Conservation (phyloP, 2,888 invertebrate genomes). For the Caenorhabditis angaria region DNA sequence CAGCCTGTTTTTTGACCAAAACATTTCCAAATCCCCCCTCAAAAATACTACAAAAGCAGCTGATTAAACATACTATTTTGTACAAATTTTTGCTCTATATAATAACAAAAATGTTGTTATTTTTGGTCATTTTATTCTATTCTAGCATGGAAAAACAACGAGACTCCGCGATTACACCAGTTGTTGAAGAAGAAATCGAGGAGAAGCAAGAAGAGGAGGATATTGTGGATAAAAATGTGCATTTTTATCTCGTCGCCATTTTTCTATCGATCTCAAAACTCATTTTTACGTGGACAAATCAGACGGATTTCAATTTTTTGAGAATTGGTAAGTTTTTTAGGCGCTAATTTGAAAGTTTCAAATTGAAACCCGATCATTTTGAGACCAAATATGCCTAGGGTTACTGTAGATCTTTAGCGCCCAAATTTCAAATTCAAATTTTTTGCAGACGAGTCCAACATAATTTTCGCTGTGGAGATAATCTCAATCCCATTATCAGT, state of each 20-base stretch:
- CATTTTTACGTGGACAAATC: conserved; percentile 1
- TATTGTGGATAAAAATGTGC: conserved; percentile 6
- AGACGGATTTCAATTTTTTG: background rate
- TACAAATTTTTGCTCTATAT: too few relatives aligned
- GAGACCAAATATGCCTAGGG: too few relatives aligned
- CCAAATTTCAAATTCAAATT: background rate
- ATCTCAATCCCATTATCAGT: conserved; percentile 33
- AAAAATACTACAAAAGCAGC: too few relatives aligned
- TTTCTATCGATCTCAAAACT: background rate
- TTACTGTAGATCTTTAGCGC: background rate
- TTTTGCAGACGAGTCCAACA: conserved; percentile 27
- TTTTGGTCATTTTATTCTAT: too few relatives aligned
- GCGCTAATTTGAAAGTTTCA: conserved; percentile 10
- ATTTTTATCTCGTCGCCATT: conserved; percentile 6
- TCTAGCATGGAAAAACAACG: background rate
- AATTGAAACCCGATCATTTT: too few relatives aligned
- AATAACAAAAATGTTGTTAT: too few relatives aligned
- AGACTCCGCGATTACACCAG: background rate
- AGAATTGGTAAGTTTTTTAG: background rate
- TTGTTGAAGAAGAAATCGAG: background rate
- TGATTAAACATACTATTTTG: too few relatives aligned
- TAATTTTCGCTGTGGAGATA: conserved; percentile 35
- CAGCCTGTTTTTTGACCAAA: too few relatives aligned
- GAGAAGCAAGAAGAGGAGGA: background rate
- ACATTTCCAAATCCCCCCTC: too few relatives aligned